Percentiles rank a stretch among this genome's conserved stretches.
These are phyloP conservation scores for Eonycteris spelaea DNA, from an alignment of 2,113 vertebrate species.

Conservation along the genomic window DNA sequence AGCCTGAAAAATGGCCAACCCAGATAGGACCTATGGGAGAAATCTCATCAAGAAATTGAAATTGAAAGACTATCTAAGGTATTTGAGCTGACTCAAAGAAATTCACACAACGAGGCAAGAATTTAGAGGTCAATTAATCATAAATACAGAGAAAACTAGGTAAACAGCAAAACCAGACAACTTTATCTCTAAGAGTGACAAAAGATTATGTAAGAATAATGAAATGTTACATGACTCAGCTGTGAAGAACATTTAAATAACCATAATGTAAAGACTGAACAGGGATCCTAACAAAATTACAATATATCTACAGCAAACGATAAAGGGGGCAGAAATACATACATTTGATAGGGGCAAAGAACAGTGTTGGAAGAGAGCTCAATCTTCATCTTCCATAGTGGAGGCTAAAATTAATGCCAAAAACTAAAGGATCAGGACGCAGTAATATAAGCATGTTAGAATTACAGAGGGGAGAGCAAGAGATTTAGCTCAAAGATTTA, in stretches of 20 bases:
- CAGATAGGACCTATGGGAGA: neutral
- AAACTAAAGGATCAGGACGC: neutral
- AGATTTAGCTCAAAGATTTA: neutral
- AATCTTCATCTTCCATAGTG: neutral
- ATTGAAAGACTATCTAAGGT: neutral
- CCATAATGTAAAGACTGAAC: neutral
- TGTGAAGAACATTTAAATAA: neutral
- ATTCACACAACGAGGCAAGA: neutral
- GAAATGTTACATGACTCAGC: conserved; percentile 10
- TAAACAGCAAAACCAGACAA: neutral
- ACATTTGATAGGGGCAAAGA: neutral
- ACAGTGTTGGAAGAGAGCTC: neutral
- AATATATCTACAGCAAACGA: neutral
- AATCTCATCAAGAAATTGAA: neutral
- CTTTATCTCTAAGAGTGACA: neutral
- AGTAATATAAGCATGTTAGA: neutral
- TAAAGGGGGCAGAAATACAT: neutral
- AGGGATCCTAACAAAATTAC: neutral
- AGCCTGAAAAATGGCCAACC: neutral
- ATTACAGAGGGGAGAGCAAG: neutral
- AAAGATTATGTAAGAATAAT: neutral
- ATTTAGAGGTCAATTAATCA: neutral
- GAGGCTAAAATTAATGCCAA: neutral
- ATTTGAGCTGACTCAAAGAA: neutral
- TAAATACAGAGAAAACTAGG: neutral